Evolutionary conservation across 2,888 invertebrate genomes (phyloP).

Genomic region (Tortricodes alternella): DNA sequence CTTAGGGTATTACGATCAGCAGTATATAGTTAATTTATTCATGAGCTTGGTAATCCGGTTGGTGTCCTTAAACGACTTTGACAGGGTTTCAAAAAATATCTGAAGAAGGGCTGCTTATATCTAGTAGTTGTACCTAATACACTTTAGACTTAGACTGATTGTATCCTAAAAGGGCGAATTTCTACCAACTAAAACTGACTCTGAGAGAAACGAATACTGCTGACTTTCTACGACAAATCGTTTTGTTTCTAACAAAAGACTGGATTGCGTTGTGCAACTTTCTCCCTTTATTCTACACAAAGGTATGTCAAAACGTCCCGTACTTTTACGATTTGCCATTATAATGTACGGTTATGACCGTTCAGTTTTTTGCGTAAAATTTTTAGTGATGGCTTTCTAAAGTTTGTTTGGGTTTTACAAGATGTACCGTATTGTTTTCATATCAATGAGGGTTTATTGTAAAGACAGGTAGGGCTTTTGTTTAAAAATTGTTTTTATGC

Average conservation of each 20-base stretch:
- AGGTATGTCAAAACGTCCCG: slow-evolving; percentile 60
- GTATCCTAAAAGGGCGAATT: not conserved
- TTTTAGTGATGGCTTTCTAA: slow-evolving; percentile 43
- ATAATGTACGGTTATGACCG: slow-evolving; percentile 46
- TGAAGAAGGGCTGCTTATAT: too few relatives aligned
- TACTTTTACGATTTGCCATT: slow-evolving; percentile 57
- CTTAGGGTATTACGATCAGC: too few relatives aligned
- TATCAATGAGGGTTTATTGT: too few relatives aligned
- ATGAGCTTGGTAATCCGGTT: too few relatives aligned
- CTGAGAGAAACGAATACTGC: slow-evolving; percentile 34
- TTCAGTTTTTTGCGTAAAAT: slow-evolving; percentile 48
- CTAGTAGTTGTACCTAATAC: too few relatives aligned
- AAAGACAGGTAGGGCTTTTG: too few relatives aligned
- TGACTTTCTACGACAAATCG: slow-evolving; percentile 47
- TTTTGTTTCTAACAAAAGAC: slow-evolving; percentile 57
- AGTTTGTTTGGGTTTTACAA: slow-evolving; percentile 26
- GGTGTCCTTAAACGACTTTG: too few relatives aligned
- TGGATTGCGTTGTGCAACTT: slow-evolving; percentile 77
- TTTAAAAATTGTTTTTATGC: too few relatives aligned
- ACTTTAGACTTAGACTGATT: not conserved
- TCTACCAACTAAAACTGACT: not conserved
- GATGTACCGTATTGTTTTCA: slow-evolving; percentile 13
- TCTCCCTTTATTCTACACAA: slow-evolving; percentile 76
- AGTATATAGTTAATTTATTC: too few relatives aligned
- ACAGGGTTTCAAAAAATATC: too few relatives aligned